phyloP scores from a whole-genome alignment of 2,113 vertebrate genomes.

The Bubo bubo region DNA sequence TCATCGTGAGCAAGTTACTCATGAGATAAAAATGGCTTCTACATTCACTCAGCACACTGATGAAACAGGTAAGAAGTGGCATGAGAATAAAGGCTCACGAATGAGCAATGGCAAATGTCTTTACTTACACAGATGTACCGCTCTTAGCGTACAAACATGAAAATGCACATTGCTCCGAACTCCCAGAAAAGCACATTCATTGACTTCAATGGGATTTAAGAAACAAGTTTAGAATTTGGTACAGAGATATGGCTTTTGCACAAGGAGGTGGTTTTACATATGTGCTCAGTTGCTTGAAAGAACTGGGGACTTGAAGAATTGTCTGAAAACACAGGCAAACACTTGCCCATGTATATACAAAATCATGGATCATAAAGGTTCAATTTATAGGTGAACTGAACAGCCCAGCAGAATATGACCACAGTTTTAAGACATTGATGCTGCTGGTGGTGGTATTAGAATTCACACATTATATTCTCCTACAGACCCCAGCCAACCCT shows the following conservation, averaged over 20 bases:
- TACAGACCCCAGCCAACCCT: neutral
- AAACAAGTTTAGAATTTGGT: neutral
- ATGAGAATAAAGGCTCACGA: neutral
- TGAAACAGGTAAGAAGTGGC: constrained; percentile 71
- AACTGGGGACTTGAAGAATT: neutral
- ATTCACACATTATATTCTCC: neutral
- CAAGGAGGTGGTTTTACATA: neutral
- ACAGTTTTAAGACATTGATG: neutral
- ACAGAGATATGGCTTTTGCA: neutral
- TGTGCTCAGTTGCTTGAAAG: neutral
- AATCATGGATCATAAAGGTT: neutral
- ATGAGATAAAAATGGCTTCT: constrained; percentile 64
- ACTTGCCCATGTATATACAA: neutral
- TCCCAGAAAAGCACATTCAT: neutral
- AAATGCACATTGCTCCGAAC: neutral
- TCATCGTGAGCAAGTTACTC: constrained; percentile 54
- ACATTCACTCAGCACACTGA: constrained; percentile 58
- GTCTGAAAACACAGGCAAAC: neutral
- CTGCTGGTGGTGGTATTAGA: neutral
- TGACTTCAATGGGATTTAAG: neutral
- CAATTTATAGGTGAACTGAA: neutral
- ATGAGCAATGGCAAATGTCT: neutral
- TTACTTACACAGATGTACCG: neutral
- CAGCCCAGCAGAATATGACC: neutral
- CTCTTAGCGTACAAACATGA: neutral